Evolutionary conservation across 2,797 vertebrate species (phyloP).

Genomic region (Centroberyx gerrardi): DNA sequence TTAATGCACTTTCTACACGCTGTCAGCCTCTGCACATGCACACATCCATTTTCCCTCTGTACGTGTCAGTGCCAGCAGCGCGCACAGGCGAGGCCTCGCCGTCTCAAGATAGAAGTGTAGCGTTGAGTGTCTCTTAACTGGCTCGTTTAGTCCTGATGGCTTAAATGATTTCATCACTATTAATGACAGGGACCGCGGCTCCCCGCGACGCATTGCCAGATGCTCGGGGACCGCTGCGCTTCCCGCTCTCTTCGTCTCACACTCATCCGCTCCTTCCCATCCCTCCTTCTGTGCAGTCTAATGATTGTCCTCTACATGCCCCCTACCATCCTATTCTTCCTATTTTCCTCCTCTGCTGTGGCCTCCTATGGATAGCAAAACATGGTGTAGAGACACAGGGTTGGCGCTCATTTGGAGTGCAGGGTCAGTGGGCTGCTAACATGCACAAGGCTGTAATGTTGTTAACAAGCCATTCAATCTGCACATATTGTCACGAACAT

Average conservation of each 20-base stretch:
- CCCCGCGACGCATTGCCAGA: constrained; percentile 93
- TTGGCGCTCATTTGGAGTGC: constrained; percentile 31
- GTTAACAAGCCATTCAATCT: constrained; percentile 50
- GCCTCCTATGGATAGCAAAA: constrained; percentile 68
- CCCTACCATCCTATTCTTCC: constrained; percentile 81
- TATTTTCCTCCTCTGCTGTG: constrained; percentile 45
- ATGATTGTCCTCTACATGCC: constrained; percentile 96
- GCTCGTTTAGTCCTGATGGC: constrained; percentile 99
- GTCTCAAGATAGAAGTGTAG: constrained; percentile 87
- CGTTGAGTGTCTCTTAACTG: constrained; percentile 95
- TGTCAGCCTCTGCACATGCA: constrained; percentile 42
- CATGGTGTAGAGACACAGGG: constrained; percentile 45
- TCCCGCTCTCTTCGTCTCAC: constrained; percentile 83
- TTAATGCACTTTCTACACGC: constrained; percentile 48
- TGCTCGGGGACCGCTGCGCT: constrained; percentile 92
- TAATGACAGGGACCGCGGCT: constrained; percentile 96
- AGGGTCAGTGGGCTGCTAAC: constrained; percentile 31
- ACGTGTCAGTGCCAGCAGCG: constrained; percentile 51
- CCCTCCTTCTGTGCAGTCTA: constrained; percentile 91
- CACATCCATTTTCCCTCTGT: constrained; percentile 69
- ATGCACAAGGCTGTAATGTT: constrained; percentile 26
- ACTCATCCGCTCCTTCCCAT: constrained; percentile 75
- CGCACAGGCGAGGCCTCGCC: constrained; percentile 56
- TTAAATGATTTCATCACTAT: constrained; percentile 99
- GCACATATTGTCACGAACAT: constrained; percentile 42